Percentiles rank a stretch among this genome's conserved stretches.
Conservation (phyloP, 2,797 vertebrate genomes). For the Gambusia yucatana region DNA sequence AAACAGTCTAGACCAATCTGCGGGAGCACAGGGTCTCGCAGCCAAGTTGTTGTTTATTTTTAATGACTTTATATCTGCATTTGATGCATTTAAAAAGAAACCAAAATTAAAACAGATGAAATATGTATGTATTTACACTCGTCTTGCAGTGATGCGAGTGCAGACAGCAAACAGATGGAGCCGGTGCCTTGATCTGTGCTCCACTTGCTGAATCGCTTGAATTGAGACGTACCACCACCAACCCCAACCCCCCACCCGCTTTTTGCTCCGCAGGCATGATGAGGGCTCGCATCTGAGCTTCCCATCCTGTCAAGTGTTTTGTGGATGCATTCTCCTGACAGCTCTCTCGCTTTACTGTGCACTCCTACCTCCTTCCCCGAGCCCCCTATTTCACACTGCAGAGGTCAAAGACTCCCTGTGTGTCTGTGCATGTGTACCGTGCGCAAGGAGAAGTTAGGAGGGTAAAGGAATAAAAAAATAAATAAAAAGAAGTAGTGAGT, state of each 20-base stretch:
- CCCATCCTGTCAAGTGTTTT: conserved; percentile 67
- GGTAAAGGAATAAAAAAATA: too few species aligned
- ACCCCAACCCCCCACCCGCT: neutral
- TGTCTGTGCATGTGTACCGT: conserved; percentile 16
- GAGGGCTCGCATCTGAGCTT: conserved; percentile 62
- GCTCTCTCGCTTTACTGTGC: conserved; percentile 69
- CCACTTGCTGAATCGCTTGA: conserved; percentile 45
- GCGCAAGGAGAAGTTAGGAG: conserved; percentile 25
- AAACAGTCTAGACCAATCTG: conserved; percentile 36
- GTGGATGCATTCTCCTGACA: conserved; percentile 70
- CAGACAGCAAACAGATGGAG: conserved; percentile 28
- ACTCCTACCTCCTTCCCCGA: conserved; percentile 32
- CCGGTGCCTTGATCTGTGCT: conserved; percentile 45
- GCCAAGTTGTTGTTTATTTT: conserved; percentile 17
- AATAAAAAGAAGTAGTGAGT: conserved; percentile 33
- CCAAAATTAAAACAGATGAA: neutral
- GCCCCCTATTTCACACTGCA: conserved; percentile 73
- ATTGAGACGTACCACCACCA: conserved; percentile 57
- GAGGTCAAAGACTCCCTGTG: conserved; percentile 67
- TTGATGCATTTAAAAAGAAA: neutral
- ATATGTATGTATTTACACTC: conserved; percentile 22
- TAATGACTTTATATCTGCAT: conserved; percentile 9
- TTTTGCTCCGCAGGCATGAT: conserved; percentile 57
- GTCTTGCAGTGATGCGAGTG: conserved; percentile 13
- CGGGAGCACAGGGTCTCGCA: conserved; percentile 18